These are phyloP conservation scores for Agriopis leucophaearia DNA, from an alignment of 2,888 invertebrate genomes.

Conservation along the genomic window DNA sequence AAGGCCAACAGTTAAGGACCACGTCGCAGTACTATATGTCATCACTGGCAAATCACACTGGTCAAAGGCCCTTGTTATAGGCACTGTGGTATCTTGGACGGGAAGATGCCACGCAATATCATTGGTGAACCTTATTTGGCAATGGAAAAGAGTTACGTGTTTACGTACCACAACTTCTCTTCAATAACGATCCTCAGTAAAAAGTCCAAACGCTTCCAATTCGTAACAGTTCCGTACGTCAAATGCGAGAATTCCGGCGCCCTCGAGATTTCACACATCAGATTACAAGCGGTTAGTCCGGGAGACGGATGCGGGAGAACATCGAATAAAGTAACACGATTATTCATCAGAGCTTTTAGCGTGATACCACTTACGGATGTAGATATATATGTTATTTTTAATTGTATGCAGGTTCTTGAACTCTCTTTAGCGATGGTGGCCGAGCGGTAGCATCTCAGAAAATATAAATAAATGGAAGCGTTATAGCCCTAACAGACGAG, in stretches of 20 bases:
- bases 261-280: constrained; percentile 53
- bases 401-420: background rate
- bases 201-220: constrained; percentile 23
- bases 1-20: too few relatives aligned
- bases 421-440: background rate
- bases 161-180: background rate
- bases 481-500: too few relatives aligned
- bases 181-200: background rate
- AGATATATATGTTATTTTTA: background rate
- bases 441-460: too few relatives aligned
- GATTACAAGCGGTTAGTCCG: constrained; percentile 39
- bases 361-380: background rate
- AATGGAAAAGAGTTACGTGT: too few relatives aligned
- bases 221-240: constrained; percentile 39
- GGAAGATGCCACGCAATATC: too few relatives aligned
- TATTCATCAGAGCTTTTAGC: constrained; percentile 9
- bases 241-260: constrained; percentile 31
- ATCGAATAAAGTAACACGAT: constrained; percentile 31
- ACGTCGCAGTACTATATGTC: too few relatives aligned
- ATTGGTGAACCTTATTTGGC: background rate
- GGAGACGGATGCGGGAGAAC: constrained; percentile 23
- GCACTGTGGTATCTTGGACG: too few relatives aligned
- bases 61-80: too few relatives aligned
- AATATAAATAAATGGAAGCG: too few relatives aligned
- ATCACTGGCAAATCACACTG: too few relatives aligned